Percentiles rank a stretch among this genome's conserved stretches.
phyloP scores from a whole-genome alignment of 2,797 vertebrate genomes.

The Linurgus olivaceus region DNA sequence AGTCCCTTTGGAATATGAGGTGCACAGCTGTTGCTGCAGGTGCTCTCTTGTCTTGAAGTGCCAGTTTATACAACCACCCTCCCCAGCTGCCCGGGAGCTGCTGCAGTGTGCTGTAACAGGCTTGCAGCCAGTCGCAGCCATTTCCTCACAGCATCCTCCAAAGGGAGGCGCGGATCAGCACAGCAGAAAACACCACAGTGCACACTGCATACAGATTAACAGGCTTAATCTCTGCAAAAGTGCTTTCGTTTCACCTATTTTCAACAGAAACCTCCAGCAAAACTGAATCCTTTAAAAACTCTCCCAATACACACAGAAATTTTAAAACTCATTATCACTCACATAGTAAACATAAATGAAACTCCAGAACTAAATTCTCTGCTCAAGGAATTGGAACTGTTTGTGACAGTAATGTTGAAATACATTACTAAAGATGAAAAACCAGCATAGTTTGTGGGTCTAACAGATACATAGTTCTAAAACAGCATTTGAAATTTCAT shows the following conservation, averaged over 20 bases:
- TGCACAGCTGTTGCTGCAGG: background rate
- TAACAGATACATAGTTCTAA: background rate
- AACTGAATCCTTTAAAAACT: background rate
- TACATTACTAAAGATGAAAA: background rate
- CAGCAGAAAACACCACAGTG: background rate
- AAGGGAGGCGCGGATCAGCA: fast-evolving
- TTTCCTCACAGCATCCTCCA: background rate
- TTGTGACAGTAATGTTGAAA: background rate
- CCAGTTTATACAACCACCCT: background rate
- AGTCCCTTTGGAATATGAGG: background rate
- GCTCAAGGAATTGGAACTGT: background rate
- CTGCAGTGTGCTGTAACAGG: background rate
- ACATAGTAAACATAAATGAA: background rate
- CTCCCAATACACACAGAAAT: background rate
- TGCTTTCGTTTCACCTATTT: background rate
- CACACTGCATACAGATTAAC: background rate
- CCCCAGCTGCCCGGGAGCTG: background rate
- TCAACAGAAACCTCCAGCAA: background rate
- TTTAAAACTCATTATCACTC: background rate
- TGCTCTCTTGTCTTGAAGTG: background rate
- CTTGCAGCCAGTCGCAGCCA: background rate
- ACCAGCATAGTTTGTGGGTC: background rate
- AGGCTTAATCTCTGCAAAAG: background rate
- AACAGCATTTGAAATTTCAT: background rate
- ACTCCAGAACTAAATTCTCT: background rate